These are phyloP conservation scores for Epsilonema sp. DNA, from an alignment of 2,888 invertebrate genomes.

Conservation along the genomic window DNA sequence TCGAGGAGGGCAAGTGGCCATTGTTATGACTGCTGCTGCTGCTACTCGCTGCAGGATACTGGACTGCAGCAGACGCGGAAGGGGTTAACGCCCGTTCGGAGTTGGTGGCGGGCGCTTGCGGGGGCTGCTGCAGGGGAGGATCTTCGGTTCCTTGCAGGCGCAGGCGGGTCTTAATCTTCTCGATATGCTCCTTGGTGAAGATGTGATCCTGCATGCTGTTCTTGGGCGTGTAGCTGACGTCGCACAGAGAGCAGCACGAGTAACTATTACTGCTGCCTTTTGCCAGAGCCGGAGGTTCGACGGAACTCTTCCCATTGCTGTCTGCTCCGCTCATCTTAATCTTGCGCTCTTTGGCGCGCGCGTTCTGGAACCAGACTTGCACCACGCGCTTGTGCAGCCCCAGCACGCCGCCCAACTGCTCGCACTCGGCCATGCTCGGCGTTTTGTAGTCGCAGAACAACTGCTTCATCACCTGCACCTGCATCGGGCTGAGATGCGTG, in stretches of 20 bases:
- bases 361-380: constrained; percentile 69
- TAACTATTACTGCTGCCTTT: constrained; percentile 3
- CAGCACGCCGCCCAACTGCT: constrained; percentile 74
- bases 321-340: constrained; percentile 37
- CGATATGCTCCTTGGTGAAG: constrained; percentile 79
- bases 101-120: neutral
- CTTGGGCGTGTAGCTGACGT: constrained; percentile 73
- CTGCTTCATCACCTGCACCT: constrained; percentile 79
- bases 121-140: constrained; percentile 52
- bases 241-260: constrained; percentile 70
- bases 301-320: constrained; percentile 13
- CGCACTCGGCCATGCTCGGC: constrained; percentile 92
- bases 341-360: constrained; percentile 91
- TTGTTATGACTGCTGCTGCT: neutral
- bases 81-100: no score
- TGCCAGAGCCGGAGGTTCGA: neutral
- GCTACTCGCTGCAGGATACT: neutral
- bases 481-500: constrained; percentile 59
- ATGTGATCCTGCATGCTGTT: constrained; percentile 91
- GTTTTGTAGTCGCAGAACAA: constrained; percentile 86
- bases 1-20: neutral
- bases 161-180: constrained; percentile 47
- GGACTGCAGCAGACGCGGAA: no score
- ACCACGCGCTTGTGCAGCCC: constrained; percentile 73
- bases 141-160: constrained; percentile 14